Conservation (phyloP, 2,797 vertebrate genomes). For the Mormyrops attenuatus region DNA sequence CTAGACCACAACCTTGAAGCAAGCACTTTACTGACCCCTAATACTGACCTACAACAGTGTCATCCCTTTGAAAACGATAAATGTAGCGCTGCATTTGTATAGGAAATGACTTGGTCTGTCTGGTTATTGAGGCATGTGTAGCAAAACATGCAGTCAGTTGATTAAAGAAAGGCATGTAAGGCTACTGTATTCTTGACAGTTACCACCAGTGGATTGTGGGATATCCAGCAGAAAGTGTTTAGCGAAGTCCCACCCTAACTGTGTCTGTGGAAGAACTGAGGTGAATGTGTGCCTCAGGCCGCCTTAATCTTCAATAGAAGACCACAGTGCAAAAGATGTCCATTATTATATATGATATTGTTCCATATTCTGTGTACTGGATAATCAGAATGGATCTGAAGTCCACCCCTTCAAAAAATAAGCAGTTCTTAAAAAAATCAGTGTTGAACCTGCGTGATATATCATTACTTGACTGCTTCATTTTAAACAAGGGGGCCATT, state of each 20-base stretch:
- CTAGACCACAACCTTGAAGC: neutral
- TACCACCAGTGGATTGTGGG: neutral
- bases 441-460: neutral
- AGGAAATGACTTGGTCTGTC: neutral
- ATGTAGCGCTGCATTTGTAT: neutral
- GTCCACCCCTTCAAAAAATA: neutral
- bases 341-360: neutral
- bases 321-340: neutral
- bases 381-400: constrained; percentile 7
- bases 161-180: neutral
- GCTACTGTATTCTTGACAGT: neutral
- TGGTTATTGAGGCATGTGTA: neutral
- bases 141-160: neutral
- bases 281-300: neutral
- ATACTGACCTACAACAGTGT: neutral
- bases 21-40: neutral
- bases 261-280: neutral
- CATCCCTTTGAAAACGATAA: neutral
- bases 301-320: neutral
- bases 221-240: neutral
- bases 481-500: neutral
- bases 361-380: neutral
- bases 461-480: neutral
- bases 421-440: neutral
- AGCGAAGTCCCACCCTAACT: neutral